phyloP scores from a whole-genome alignment of 2,797 vertebrate species.

The Hozukius guyotensis region DNA sequence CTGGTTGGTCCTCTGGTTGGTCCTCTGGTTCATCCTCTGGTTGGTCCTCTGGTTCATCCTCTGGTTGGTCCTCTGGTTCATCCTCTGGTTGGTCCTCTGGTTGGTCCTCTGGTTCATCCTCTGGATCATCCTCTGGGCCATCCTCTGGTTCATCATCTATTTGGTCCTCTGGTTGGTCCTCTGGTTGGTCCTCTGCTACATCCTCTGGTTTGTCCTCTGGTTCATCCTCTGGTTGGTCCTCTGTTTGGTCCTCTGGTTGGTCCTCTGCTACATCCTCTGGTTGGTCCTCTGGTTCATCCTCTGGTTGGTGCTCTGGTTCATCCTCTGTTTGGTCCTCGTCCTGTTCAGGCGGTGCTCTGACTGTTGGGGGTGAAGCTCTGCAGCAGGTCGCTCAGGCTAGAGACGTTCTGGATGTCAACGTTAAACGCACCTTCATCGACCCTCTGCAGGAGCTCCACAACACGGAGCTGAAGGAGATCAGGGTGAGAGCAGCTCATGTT shows the following conservation, averaged over 20 bases:
- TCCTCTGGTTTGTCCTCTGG: background rate
- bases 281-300: too few relatives aligned
- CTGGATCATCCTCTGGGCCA: too few relatives aligned
- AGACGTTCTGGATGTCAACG: slow-evolving; percentile 88
- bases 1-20: background rate
- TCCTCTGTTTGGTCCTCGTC: background rate
- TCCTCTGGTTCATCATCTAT: too few relatives aligned
- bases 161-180: background rate
- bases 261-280: too few relatives aligned
- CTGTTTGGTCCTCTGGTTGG: too few relatives aligned
- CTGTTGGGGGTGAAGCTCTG: slow-evolving; percentile 89
- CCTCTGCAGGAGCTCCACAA: slow-evolving; percentile 91
- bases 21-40: background rate
- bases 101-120: background rate
- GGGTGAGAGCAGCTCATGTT: slow-evolving; percentile 71
- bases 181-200: too few relatives aligned
- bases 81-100: background rate
- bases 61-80: background rate
- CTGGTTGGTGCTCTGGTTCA: too few relatives aligned
- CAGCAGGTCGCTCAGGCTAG: slow-evolving; percentile 91
- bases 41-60: background rate
- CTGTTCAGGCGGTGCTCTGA: slow-evolving; percentile 83
- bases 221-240: background rate
- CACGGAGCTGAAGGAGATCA: slow-evolving; percentile 93
- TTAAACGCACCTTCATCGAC: slow-evolving; percentile 92